Evolutionary conservation across 2,113 vertebrate genomes (phyloP).

Genomic region (Triplophysa siluroides): DNA sequence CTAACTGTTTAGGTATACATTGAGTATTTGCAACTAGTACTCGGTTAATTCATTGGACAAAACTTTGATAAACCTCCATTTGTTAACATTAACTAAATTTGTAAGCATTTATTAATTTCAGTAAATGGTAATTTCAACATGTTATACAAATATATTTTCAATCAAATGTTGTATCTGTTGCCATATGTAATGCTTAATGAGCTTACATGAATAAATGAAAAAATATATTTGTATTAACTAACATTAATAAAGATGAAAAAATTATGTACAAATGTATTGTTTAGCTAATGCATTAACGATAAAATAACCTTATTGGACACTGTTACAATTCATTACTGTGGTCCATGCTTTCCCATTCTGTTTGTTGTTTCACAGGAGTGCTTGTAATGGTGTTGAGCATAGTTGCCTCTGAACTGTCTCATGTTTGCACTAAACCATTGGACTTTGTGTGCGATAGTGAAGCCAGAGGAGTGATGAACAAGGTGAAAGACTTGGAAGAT

Average conservation of each 20-base stretch:
- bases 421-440: slow-evolving; percentile 58
- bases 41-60: too few relatives aligned
- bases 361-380: slow-evolving; percentile 34
- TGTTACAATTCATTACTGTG: not conserved
- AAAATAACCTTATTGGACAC: not conserved
- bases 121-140: too few relatives aligned
- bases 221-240: too few relatives aligned
- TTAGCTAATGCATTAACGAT: not conserved
- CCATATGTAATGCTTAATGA: too few relatives aligned
- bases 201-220: too few relatives aligned
- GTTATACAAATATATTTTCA: too few relatives aligned
- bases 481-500: slow-evolving; percentile 59
- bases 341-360: not conserved
- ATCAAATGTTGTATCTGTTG: too few relatives aligned
- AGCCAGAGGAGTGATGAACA: slow-evolving; percentile 64
- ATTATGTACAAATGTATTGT: not conserved
- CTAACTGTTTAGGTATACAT: not conserved
- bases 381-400: slow-evolving; percentile 68
- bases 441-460: slow-evolving; percentile 68
- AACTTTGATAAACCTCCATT: too few relatives aligned
- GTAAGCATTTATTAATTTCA: too few relatives aligned
- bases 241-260: too few relatives aligned
- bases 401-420: slow-evolving; percentile 63
- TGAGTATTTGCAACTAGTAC: too few relatives aligned
- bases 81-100: too few relatives aligned